Evolutionary conservation across 2,888 invertebrate species (phyloP).

Genomic region (Tenthredo notha): DNA sequence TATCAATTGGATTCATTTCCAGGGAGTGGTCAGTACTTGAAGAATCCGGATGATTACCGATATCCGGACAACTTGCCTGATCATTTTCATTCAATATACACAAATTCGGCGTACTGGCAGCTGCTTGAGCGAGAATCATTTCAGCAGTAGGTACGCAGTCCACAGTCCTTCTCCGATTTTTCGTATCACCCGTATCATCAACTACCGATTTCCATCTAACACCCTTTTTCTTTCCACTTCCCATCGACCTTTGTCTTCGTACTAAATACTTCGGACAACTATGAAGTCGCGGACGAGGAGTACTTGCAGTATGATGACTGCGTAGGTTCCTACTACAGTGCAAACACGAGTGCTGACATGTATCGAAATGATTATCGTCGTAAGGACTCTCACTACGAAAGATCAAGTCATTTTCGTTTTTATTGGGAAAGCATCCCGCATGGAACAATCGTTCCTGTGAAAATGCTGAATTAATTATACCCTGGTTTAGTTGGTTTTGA

Average conservation of each 20-base stretch:
- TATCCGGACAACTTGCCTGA: neutral
- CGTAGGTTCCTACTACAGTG: conserved; percentile 11
- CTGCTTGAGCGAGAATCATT: conserved; percentile 62
- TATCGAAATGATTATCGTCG: neutral
- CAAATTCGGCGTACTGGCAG: conserved; percentile 65
- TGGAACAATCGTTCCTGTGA: conserved; percentile 60
- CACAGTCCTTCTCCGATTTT: conserved; percentile 64
- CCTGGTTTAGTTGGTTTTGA: conserved; percentile 40
- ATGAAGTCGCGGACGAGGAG: conserved; percentile 61
- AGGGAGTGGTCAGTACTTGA: neutral
- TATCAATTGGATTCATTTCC: neutral
- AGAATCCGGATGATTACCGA: neutral
- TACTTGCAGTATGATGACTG: neutral
- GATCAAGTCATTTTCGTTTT: conserved; percentile 7
- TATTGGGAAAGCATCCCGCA: neutral
- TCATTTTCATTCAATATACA: conserved; percentile 56
- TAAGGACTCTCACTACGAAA: conserved; percentile 23
- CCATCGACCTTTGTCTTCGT: conserved; percentile 68
- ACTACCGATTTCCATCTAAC: conserved; percentile 73
- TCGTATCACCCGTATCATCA: conserved; percentile 54
- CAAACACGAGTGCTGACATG: conserved; percentile 13
- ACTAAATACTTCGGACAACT: conserved; percentile 67
- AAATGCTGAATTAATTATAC: conserved; percentile 68
- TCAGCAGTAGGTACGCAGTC: conserved; percentile 64
- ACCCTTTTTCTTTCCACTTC: conserved; percentile 68